These are phyloP conservation scores for Mantis religiosa DNA, from an alignment of 2,888 invertebrate genomes.

Conservation along the genomic window DNA sequence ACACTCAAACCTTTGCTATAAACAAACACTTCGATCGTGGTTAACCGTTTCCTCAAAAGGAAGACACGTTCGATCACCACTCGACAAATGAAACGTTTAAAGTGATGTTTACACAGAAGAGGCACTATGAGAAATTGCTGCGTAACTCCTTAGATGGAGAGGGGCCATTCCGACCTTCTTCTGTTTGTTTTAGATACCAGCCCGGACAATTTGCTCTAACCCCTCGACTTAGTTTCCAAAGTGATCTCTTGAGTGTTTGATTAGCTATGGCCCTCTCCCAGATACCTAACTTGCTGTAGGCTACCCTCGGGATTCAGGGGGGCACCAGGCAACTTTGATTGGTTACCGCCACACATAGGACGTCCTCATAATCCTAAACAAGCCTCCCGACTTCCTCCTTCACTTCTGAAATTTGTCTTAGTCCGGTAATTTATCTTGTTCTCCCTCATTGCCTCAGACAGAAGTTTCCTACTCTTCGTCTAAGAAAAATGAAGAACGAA, in stretches of 20 bases:
- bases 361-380: slow-evolving; percentile 9
- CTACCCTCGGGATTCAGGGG: too few species aligned
- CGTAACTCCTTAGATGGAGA: background rate
- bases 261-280: background rate
- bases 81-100: background rate
- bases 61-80: background rate
- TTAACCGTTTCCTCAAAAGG: background rate
- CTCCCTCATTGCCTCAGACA: background rate
- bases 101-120: background rate
- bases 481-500: background rate
- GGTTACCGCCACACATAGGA: background rate
- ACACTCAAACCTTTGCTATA: background rate
- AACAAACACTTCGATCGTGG: background rate
- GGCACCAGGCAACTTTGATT: background rate
- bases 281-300: background rate
- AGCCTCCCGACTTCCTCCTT: slow-evolving; percentile 1
- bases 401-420: slow-evolving; percentile 11
- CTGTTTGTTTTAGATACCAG: background rate
- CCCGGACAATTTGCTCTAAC: slow-evolving; percentile 1
- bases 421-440: background rate
- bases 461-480: background rate
- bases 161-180: background rate
- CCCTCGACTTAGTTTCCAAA: background rate
- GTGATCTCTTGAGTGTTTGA: slow-evolving; percentile 3
- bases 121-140: background rate